Percentiles rank a stretch among this genome's conserved stretches.
Conservation (phyloP, 2,113 vertebrate species). For the Corvus moneduloides region DNA sequence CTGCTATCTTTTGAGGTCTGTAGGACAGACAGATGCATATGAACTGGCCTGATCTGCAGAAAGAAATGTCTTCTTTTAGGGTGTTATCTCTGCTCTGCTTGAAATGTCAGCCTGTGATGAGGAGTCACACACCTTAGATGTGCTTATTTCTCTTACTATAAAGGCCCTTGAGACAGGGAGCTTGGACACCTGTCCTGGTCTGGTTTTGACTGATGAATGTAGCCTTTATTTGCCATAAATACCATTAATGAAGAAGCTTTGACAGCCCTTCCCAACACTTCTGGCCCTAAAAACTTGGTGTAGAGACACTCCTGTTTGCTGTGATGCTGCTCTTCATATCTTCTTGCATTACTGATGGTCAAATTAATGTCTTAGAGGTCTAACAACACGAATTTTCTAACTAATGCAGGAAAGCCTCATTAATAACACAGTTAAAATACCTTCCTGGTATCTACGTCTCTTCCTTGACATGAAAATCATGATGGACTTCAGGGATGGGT, state of each 20-base stretch:
- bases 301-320: neutral
- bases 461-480: neutral
- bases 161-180: neutral
- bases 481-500: neutral
- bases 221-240: neutral
- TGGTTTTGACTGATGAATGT: neutral
- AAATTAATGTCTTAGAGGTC: neutral
- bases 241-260: neutral
- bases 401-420: rapidly evolving
- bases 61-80: neutral
- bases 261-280: neutral
- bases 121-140: neutral
- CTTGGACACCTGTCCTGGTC: neutral
- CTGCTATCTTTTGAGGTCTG: neutral
- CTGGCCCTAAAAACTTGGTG: neutral
- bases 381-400: neutral
- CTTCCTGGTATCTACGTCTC: neutral
- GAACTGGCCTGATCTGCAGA: neutral
- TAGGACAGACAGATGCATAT: neutral
- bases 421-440: neutral
- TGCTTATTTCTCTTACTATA: neutral
- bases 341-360: neutral
- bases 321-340: neutral
- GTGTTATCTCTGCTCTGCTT: neutral
- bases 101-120: neutral